phyloP scores from a whole-genome alignment of 2,888 invertebrate genomes.

The Hipparchia semele region DNA sequence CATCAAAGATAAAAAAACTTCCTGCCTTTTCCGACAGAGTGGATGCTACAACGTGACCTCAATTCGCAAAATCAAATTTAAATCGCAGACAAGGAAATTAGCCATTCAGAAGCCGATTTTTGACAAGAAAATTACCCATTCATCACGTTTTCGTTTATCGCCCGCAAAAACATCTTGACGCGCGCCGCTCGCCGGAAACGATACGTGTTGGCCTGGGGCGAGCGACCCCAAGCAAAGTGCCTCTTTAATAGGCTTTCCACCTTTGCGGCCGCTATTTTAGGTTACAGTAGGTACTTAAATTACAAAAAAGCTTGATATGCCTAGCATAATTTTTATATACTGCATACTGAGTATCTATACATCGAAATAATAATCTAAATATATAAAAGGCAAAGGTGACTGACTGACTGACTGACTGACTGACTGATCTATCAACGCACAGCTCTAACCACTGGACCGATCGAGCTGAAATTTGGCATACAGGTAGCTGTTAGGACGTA shows the following conservation, averaged over 20 bases:
- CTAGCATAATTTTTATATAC: not conserved
- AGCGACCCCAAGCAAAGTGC: not conserved
- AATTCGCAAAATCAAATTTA: slow-evolving; percentile 15
- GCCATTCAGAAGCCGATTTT: slow-evolving; percentile 15
- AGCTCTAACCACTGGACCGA: too few species aligned
- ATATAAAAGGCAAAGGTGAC: too few species aligned
- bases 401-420: too few species aligned
- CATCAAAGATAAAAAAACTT: not conserved
- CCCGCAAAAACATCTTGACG: slow-evolving; percentile 24
- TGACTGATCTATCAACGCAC: too few species aligned
- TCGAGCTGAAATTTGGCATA: too few species aligned
- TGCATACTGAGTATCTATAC: not conserved
- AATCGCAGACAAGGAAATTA: slow-evolving; percentile 25
- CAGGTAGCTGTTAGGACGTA: too few species aligned
- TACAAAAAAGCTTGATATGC: not conserved
- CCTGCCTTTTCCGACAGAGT: slow-evolving; percentile 1
- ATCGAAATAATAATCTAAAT: too few species aligned
- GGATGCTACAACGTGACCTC: slow-evolving; percentile 7
- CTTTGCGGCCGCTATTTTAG: not conserved
- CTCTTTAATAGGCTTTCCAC: slow-evolving; percentile 1
- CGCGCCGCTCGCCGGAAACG: slow-evolving; percentile 16
- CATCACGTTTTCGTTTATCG: slow-evolving; percentile 27
- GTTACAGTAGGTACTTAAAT: too few species aligned
- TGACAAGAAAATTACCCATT: slow-evolving; percentile 28
- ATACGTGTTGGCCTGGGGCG: not conserved